Base-by-base conservation (phyloP, 2,113 vertebrate species). In the Chaetorhynchus papuensis region DNA sequence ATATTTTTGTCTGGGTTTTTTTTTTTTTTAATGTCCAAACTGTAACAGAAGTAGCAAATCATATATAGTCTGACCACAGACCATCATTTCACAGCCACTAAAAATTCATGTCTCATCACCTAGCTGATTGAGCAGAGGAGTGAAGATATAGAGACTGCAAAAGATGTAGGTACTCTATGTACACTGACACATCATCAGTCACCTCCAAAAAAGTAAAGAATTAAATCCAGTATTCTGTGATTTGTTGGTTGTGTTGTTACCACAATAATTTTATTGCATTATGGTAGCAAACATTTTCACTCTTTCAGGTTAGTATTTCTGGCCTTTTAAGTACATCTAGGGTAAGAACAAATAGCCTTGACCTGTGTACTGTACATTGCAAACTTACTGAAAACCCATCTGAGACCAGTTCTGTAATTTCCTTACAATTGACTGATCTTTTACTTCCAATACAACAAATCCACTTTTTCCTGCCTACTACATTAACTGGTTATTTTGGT, bases 381-480 rank as follows among this genome's bases (percentile, higher is more conserved):
- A 91, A 85, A 69, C 54, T 33, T 57, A 61, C n/a, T 45, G 47
- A 91, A 93, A 96, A 88, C 31, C 33, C 49, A 49, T 79, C 33
- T 83, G 79, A 59, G 84, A 60, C 60, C 59, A 72, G 75, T 52
- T 52, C 7, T 94, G 54, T 87, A 83, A 87, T 91, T 95, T 96
- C 45, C 68, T 93, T 92, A 72, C 68, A 96, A 96, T 47, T 93
- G 92, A 86, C 41, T 33, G 74, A 56, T 82, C 31, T 82, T 92
- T 89, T 88, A 13, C 50, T 96, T 96, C 82, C 89, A 57, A 56
- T 95, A 84, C 87, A 79, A 86, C 64, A 94, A 70, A 78, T 76
- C 11, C 35, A 86, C 37, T 52, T 85, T 80, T 65, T 30, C 17
- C 31, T 86, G 5, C 42, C 65, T 92, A 27, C 37, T 74, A 26